Evolutionary conservation across 1,140 invertebrate species (phyloP).

Genomic region (Charaxes varanes): DNA sequence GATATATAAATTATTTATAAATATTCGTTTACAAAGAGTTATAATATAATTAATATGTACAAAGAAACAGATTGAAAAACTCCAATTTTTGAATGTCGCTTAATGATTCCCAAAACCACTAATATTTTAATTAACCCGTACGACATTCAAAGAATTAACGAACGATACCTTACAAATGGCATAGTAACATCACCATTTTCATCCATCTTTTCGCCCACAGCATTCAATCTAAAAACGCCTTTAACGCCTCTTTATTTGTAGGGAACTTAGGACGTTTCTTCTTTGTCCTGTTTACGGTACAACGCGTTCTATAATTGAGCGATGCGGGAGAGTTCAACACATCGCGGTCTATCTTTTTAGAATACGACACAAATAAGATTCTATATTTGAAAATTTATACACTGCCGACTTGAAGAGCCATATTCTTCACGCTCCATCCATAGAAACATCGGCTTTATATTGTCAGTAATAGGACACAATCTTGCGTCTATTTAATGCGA

Average conservation of each 20-base stretch:
- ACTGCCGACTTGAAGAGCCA: slow-evolving; percentile 49
- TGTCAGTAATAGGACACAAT: slow-evolving; percentile 23
- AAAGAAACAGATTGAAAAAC: too few relatives aligned
- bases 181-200: slow-evolving; percentile 23
- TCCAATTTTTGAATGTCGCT: too few relatives aligned
- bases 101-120: not conserved
- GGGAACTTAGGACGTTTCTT: slow-evolving; percentile 21
- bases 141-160: slow-evolving; percentile 8
- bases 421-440: slow-evolving; percentile 21
- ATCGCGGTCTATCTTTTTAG: slow-evolving; percentile 73
- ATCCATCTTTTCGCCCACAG: slow-evolving; percentile 9
- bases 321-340: slow-evolving; percentile 72
- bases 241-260: slow-evolving; percentile 22
- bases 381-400: slow-evolving; percentile 72
- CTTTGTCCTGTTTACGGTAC: slow-evolving; percentile 45
- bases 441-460: slow-evolving; percentile 30
- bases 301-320: slow-evolving; percentile 70
- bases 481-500: slow-evolving; percentile 24
- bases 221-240: slow-evolving; percentile 24
- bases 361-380: slow-evolving; percentile 73
- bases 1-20: too few relatives aligned
- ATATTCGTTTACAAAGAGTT: too few relatives aligned
- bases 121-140: slow-evolving; percentile 10
- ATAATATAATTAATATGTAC: too few relatives aligned
- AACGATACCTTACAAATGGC: slow-evolving; percentile 44